Base-by-base conservation (phyloP, 2,113 vertebrate genomes). In the Sterrhoptilus dennistouni region DNA sequence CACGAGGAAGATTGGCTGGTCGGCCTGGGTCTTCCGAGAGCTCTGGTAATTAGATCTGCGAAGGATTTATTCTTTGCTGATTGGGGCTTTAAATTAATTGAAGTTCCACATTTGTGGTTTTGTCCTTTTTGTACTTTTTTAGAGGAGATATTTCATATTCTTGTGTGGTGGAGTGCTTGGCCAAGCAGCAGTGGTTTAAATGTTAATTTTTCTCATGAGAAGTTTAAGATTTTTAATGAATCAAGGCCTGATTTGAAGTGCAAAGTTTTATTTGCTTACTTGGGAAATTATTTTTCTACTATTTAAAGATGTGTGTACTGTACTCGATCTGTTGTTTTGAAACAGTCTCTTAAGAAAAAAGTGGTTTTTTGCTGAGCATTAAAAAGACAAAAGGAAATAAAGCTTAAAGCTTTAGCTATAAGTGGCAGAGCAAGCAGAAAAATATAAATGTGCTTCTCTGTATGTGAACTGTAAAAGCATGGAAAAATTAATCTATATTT, bases 1-100 rank as follows among this genome's bases (percentile, higher is more conserved):
- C 99, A 99, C 98, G 97, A 98, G 98, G 98, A 98, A 99, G 99
- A 99, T 99, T 99, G 99, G 99, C 99, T 99, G 98, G 96, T 98
- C 98, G 98, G 98, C 98, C 98, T 86, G 97, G 98, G 99, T 99
- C 99, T 99, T 99, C 98, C 97, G 99, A 99, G 99, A 99, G 99
- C 98, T 97, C 97, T 98, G 97, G 99, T 99, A 99, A 99, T 99
- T 99, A 99, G 99, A 99, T 99, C 99, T 99, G 99, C 98, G 96
- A 99, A 98, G 98, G 99, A 99, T 99, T 99, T 99, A 99, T 99
- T 99, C 99, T 98, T 98, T 98, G 98, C 99, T 99, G 99, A 99
- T 99, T 99, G 99, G 98, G 98, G 98, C 98, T 99, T 99, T 99
- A 98, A 99, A 99, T 99, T 99, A 99, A 99, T 99, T 99, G 99